Conservation (phyloP, 2,888 invertebrate genomes). For the Oegoconia quadripuncta region DNA sequence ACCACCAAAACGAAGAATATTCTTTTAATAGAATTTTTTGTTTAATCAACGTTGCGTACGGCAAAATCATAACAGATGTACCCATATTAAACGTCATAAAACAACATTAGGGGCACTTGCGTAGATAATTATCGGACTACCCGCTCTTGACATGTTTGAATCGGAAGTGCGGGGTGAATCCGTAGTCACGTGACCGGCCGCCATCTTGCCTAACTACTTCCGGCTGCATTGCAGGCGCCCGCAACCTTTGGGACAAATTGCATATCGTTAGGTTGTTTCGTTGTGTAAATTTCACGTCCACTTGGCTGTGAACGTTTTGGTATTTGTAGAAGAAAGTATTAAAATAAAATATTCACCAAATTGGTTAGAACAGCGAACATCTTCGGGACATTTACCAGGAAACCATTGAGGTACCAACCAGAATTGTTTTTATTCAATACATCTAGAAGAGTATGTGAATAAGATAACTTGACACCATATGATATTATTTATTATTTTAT, state of each 20-base stretch:
- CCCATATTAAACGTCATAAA: constrained; percentile 41
- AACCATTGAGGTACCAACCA: too few relatives aligned
- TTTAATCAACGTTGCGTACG: neutral
- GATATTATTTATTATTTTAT: too few relatives aligned
- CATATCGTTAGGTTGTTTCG: constrained; percentile 11
- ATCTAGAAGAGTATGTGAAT: too few relatives aligned
- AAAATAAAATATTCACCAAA: too few relatives aligned
- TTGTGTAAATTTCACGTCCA: neutral
- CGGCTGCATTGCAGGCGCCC: constrained; percentile 52
- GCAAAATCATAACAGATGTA: constrained; percentile 66
- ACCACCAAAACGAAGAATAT: too few relatives aligned
- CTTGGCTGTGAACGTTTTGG: too few relatives aligned
- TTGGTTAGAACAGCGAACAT: too few relatives aligned
- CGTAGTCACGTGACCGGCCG: constrained; percentile 69
- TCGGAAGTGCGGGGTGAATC: constrained; percentile 73
- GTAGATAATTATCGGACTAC: constrained; percentile 69
- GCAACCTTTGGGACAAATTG: constrained; percentile 44
- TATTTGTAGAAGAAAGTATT: too few relatives aligned
- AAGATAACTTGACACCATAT: too few relatives aligned
- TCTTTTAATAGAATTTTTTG: too few relatives aligned
- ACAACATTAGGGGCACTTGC: constrained; percentile 50
- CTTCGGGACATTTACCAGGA: too few relatives aligned
- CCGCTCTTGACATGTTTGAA: constrained; percentile 70
- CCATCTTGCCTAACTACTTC: constrained; percentile 76
- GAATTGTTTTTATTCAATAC: too few relatives aligned